A percentile compares a stretch with the other conserved stretches of the same genome.
Evolutionary conservation across 2,888 invertebrate genomes (phyloP).

Genomic region (Zootermopsis nevadensis): DNA sequence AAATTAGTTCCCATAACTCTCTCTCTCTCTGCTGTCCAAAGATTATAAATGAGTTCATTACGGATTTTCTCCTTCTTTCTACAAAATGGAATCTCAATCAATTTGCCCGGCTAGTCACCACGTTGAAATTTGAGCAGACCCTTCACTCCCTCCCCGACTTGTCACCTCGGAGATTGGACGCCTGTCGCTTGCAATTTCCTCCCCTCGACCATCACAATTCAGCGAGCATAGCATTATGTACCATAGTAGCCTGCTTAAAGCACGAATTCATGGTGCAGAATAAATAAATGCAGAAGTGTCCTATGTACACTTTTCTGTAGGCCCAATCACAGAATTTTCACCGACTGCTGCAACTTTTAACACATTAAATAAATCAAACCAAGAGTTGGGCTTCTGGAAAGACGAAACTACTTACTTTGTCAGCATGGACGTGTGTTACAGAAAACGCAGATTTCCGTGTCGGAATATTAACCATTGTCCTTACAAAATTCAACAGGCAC

Average conservation of each 20-base stretch:
- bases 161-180: conserved; percentile 42
- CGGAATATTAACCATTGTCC: too few species aligned
- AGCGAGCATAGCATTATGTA: conserved; percentile 9
- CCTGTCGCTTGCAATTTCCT: conserved; percentile 34
- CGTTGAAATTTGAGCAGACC: conserved; percentile 30
- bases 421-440: too few species aligned
- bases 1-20: conserved; percentile 24
- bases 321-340: too few species aligned
- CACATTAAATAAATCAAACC: too few species aligned
- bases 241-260: background rate
- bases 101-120: conserved; percentile 25
- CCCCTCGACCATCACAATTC: background rate
- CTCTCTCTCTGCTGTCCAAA: conserved; percentile 16
- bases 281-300: background rate
- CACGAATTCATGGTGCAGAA: background rate
- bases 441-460: too few species aligned
- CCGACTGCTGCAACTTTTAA: too few species aligned
- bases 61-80: conserved; percentile 30
- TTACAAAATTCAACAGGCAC: too few species aligned
- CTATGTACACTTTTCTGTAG: too few species aligned
- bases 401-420: too few species aligned
- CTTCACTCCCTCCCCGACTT: conserved; percentile 18
- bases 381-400: too few species aligned
- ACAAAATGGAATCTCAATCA: conserved; percentile 40
- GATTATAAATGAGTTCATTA: conserved; percentile 42